Conservation (phyloP, 2,797 vertebrate species). For the Nasua narica region DNA sequence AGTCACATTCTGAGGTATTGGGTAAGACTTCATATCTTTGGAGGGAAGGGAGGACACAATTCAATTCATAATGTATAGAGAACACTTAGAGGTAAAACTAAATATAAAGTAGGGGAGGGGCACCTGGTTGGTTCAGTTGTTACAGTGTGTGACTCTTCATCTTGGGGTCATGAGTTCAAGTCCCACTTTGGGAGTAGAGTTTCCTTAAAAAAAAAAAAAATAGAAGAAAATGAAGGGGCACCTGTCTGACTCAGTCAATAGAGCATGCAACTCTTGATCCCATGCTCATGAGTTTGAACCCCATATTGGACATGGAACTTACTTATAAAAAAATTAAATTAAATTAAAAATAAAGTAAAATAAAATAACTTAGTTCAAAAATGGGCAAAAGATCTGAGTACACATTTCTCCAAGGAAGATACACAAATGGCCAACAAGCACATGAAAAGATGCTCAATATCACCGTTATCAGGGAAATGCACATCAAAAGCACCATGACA, state of each 20-base stretch:
- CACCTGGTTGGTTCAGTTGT: not conserved
- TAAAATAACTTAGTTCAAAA: not conserved
- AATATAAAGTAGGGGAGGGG: not conserved
- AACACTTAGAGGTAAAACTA: not conserved
- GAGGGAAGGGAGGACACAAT: not conserved
- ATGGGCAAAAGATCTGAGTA: not conserved
- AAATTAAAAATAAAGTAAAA: not conserved
- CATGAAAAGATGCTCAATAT: not conserved
- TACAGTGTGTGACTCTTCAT: not conserved
- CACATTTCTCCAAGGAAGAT: not conserved
- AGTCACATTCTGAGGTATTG: not conserved
- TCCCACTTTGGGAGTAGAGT: not conserved
- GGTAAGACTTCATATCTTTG: not conserved
- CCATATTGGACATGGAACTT: not conserved
- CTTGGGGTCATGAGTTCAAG: not conserved
- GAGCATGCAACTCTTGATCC: not conserved
- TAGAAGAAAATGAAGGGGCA: not conserved
- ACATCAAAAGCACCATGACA: not conserved
- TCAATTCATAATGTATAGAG: not conserved
- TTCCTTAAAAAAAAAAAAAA: not conserved
- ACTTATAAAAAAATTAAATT: not conserved
- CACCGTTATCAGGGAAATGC: not conserved
- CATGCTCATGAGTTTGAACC: not conserved
- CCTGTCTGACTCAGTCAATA: not conserved
- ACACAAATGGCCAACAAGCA: not conserved